A percentile compares a stretch with the other conserved stretches of the same genome.
Evolutionary conservation across 1,140 invertebrate genomes (phyloP).

Genomic region (Zophobas atratus): DNA sequence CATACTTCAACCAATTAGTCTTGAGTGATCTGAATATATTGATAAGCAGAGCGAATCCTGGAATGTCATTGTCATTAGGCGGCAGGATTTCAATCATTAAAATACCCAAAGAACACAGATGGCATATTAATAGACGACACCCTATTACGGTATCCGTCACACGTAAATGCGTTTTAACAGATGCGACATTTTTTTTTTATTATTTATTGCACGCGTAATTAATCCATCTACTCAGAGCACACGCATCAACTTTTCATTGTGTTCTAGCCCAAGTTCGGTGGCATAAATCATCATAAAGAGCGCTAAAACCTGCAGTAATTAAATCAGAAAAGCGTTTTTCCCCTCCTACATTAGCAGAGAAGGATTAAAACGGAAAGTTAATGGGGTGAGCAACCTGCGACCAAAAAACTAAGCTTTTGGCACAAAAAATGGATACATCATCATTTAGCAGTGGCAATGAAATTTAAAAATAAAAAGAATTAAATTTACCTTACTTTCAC

Average conservation of each 20-base stretch:
- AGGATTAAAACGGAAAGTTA: too few species aligned
- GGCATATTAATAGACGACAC: slow-evolving; percentile 26
- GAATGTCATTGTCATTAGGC: slow-evolving; percentile 21
- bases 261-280: slow-evolving; percentile 17
- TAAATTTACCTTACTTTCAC: too few species aligned
- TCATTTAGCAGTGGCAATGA: too few species aligned
- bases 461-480: too few species aligned
- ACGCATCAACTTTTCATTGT: slow-evolving; percentile 39
- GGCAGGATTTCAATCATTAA: slow-evolving; percentile 11
- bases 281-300: slow-evolving; percentile 29
- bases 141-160: slow-evolving; percentile 1
- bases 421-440: too few species aligned
- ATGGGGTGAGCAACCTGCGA: too few species aligned
- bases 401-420: too few species aligned
- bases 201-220: slow-evolving; percentile 33
- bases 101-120: slow-evolving; percentile 30
- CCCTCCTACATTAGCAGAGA: too few species aligned
- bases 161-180: slow-evolving; percentile 19
- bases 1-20: slow-evolving; percentile 28
- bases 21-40: slow-evolving; percentile 23
- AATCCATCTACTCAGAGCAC: slow-evolving; percentile 34
- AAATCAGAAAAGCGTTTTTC: slow-evolving; percentile 7
- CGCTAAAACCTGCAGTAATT: slow-evolving; percentile 31
- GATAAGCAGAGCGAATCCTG: slow-evolving; percentile 3
- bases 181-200: slow-evolving; percentile 28